Evolutionary conservation across 2,888 invertebrate genomes (phyloP).

Genomic region (Ichneumoninae sp.): DNA sequence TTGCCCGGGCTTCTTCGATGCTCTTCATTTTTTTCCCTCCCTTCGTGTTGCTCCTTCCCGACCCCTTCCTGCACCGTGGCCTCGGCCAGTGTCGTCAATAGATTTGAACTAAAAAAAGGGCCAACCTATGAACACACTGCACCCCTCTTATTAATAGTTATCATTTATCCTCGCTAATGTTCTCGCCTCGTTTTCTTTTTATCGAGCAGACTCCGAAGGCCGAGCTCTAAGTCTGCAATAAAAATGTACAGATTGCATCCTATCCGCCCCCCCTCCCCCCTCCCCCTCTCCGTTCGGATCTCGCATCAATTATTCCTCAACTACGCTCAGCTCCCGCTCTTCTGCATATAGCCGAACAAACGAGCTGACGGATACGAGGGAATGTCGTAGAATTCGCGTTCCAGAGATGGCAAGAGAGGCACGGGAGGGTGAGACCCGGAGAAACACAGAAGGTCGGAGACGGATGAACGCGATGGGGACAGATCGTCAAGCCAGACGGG

Average conservation of each 20-base stretch:
- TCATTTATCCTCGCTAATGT: background rate
- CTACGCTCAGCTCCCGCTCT: conserved; percentile 24
- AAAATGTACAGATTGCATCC: conserved; percentile 13
- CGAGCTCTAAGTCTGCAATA: background rate
- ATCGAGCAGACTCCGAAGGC: background rate
- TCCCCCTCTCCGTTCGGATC: background rate
- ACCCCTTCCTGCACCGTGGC: conserved; percentile 40
- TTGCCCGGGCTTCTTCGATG: conserved; percentile 39
- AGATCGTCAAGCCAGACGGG: conserved; percentile 73
- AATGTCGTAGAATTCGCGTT: conserved; percentile 65
- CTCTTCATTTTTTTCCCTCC: conserved; percentile 22
- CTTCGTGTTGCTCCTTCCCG: conserved; percentile 1
- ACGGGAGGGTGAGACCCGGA: conserved; percentile 27
- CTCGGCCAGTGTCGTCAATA: conserved; percentile 34
- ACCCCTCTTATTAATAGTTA: background rate
- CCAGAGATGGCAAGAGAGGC: conserved; percentile 48
- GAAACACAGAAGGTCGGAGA: conserved; percentile 60
- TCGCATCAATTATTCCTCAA: conserved; percentile 46
- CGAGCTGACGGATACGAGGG: conserved; percentile 65
- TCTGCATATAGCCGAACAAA: conserved; percentile 67
- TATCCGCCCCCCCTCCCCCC: background rate
- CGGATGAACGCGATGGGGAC: conserved; percentile 69
- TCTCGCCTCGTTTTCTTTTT: background rate
- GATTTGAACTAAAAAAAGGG: conserved; percentile 39
- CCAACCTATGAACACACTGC: background rate